Evolutionary conservation across 2,888 invertebrate species (phyloP).

Genomic region (Ophioninae sp.): DNA sequence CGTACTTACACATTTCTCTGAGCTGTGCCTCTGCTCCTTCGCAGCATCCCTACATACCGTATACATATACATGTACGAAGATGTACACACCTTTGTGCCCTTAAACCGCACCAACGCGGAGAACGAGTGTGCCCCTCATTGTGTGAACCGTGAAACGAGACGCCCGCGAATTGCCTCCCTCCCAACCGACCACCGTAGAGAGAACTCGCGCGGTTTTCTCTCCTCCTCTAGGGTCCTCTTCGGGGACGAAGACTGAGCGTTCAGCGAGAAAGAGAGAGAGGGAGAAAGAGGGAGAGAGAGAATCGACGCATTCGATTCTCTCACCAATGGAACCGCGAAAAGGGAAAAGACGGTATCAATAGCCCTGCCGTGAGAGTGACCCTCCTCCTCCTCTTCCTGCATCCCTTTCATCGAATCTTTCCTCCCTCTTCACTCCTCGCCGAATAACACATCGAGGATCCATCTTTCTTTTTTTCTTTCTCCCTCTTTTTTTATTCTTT

Average conservation of each 20-base stretch:
- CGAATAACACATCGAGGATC: constrained; percentile 1
- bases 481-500: constrained; percentile 8
- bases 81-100: constrained; percentile 46
- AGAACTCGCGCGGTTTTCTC: constrained; percentile 34
- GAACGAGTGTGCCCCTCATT: constrained; percentile 61
- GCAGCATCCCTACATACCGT: constrained; percentile 16
- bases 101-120: constrained; percentile 55
- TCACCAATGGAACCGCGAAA: constrained; percentile 53
- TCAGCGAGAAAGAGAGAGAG: neutral
- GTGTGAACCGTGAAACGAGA: constrained; percentile 65
- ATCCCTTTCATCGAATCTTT: constrained; percentile 26
- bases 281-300: neutral
- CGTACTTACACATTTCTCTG: constrained; percentile 59
- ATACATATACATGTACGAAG: constrained; percentile 23
- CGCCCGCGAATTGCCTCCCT: constrained; percentile 63
- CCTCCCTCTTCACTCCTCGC: constrained; percentile 1
- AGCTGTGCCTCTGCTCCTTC: constrained; percentile 48
- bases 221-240: constrained; percentile 23
- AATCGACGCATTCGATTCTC: constrained; percentile 15
- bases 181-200: constrained; percentile 46
- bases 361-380: constrained; percentile 58
- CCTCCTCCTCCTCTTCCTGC: constrained; percentile 11
- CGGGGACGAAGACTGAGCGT: neutral
- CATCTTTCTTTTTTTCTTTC: constrained; percentile 25
- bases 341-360: constrained; percentile 47